Percentiles rank a stretch among this genome's conserved stretches.
Conservation (phyloP, 2,113 vertebrate genomes). For the Meles meles region DNA sequence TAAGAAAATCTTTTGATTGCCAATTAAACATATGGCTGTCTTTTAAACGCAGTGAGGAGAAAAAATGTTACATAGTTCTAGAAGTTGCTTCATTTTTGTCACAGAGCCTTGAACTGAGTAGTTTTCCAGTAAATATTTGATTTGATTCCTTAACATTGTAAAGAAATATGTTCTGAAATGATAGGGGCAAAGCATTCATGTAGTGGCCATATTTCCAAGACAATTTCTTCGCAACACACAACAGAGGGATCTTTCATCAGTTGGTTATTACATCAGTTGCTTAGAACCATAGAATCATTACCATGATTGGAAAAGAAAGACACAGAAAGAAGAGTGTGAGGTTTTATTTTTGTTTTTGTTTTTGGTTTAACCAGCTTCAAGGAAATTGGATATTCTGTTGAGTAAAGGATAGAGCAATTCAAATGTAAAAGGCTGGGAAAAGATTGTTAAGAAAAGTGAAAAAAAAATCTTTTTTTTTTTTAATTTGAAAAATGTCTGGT, state of each 20-base stretch:
- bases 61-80: not conserved
- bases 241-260: not conserved
- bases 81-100: not conserved
- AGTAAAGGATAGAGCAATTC: conserved; percentile 41
- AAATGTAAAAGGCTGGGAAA: conserved; percentile 58
- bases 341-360: not conserved
- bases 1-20: not conserved
- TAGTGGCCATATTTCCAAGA: not conserved
- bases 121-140: not conserved
- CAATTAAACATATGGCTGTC: not conserved
- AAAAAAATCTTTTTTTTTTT: not conserved
- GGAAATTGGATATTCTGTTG: conserved; percentile 51
- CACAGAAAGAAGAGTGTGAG: not conserved
- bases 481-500: not conserved
- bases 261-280: not conserved
- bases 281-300: conserved; percentile 43
- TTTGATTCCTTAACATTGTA: not conserved
- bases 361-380: not conserved
- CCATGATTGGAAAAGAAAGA: conserved; percentile 48
- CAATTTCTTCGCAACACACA: not conserved
- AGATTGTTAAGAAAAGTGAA: conserved; percentile 67
- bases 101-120: not conserved
- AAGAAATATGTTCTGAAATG: not conserved
- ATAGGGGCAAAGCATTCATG: not conserved
- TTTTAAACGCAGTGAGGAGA: not conserved